These are phyloP conservation scores for Mustela nigripes DNA, from an alignment of 2,113 vertebrate genomes.

Conservation along the genomic window DNA sequence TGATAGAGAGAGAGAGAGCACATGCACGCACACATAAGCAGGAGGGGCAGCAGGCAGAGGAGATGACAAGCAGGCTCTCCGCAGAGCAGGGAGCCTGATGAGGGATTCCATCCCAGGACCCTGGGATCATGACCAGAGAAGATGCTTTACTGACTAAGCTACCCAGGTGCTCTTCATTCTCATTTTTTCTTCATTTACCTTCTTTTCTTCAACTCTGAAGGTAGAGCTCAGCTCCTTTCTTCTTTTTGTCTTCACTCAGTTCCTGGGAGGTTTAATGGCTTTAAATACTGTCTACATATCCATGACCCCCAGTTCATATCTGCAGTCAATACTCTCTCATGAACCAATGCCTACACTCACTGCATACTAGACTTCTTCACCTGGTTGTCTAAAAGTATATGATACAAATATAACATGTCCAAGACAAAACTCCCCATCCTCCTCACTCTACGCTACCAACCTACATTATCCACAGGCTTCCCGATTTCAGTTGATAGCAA, in stretches of 20 bases:
- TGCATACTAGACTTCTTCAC: not conserved
- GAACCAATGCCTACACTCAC: not conserved
- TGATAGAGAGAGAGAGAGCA: too few species aligned
- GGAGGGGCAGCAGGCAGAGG: too few species aligned
- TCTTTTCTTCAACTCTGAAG: not conserved
- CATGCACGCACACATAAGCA: too few species aligned
- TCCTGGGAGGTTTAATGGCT: not conserved
- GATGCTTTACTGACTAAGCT: too few species aligned
- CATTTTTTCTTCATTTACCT: not conserved
- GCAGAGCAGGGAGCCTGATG: too few species aligned
- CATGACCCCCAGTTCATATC: not conserved
- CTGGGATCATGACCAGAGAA: too few species aligned
- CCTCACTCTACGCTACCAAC: not conserved
- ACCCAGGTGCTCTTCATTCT: not conserved
- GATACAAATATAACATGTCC: not conserved
- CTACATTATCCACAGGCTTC: not conserved
- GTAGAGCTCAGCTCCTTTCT: not conserved
- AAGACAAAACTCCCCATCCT: not conserved
- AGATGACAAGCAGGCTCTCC: too few species aligned
- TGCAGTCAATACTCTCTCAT: not conserved
- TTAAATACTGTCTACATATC: not conserved
- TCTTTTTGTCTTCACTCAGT: not conserved
- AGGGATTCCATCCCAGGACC: too few species aligned
- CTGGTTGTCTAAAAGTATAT: not conserved
- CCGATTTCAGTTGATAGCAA: not conserved